phyloP scores from a whole-genome alignment of 2,888 invertebrate species.

The Platynereis dumerilii region DNA sequence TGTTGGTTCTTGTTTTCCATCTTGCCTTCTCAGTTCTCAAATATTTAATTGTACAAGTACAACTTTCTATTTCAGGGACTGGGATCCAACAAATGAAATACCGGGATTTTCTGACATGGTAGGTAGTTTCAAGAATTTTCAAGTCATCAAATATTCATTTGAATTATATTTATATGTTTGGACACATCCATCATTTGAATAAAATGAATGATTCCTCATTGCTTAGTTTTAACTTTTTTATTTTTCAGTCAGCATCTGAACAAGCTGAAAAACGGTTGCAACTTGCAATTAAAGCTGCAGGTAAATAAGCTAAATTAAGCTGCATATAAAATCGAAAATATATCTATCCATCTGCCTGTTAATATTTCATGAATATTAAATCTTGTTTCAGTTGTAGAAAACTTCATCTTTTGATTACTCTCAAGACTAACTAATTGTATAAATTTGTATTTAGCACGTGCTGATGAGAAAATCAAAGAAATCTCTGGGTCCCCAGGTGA shows the following conservation, averaged over 20 bases:
- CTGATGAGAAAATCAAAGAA: conserved; percentile 10
- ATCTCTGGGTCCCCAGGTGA: not conserved
- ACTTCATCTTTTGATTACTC: not conserved
- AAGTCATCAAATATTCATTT: not conserved
- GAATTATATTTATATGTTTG: not conserved
- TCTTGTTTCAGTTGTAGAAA: not conserved
- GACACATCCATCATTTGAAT: not conserved
- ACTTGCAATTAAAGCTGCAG: conserved; percentile 8
- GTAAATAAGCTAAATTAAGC: no score
- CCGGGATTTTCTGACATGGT: conserved; percentile 7
- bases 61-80: conserved; percentile 6
- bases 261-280: conserved; percentile 1
- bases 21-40: no score
- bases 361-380: not conserved
- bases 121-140: not conserved
- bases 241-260: conserved; percentile 1
- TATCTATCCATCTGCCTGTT: no score
- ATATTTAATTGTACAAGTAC: no score
- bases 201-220: not conserved
- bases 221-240: no score
- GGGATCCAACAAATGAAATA: not conserved
- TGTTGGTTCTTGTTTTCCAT: no score
- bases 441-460: not conserved
- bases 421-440: not conserved
- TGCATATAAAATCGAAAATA: no score